Percentiles rank a stretch among this genome's conserved stretches.
These are phyloP conservation scores for Zaprionus lachaisei DNA, from an alignment of 1,140 invertebrate genomes.

Conservation along the genomic window DNA sequence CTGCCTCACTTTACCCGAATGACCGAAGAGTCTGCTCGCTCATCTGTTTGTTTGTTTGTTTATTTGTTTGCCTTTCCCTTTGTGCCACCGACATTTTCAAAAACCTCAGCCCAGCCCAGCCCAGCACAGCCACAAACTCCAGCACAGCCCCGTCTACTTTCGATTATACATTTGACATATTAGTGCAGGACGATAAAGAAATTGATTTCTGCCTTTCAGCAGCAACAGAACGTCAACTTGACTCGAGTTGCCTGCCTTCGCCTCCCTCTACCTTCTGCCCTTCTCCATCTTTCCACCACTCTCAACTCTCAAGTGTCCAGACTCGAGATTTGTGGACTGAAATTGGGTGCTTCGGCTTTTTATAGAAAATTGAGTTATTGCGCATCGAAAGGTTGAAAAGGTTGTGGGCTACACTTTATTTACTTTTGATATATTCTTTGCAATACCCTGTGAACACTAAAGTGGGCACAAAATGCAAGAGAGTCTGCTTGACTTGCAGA, in stretches of 20 bases:
- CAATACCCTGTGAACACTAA: constrained; percentile 5
- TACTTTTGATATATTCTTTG: constrained; percentile 8
- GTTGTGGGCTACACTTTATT: constrained; percentile 5
- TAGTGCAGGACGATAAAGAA: constrained; percentile 78
- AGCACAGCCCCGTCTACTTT: constrained; percentile 11
- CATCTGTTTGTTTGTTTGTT: constrained; percentile 44
- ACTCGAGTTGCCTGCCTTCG: not conserved
- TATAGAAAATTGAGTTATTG: constrained; percentile 71
- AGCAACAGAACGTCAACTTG: constrained; percentile 34
- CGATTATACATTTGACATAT: constrained; percentile 80
- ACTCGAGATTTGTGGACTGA: constrained; percentile 21
- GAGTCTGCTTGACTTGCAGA: not conserved
- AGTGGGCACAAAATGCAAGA: not conserved
- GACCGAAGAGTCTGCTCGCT: constrained; percentile 24
- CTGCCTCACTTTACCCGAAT: constrained; percentile 30
- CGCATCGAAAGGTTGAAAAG: constrained; percentile 55
- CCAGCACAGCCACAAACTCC: not conserved
- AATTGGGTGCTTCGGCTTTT: constrained; percentile 25
- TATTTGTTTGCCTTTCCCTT: constrained; percentile 52
- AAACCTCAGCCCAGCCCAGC: not conserved
- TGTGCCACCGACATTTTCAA: constrained; percentile 50
- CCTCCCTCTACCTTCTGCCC: not conserved
- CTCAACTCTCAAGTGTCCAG: constrained; percentile 40
- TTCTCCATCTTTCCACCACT: not conserved
- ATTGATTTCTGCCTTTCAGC: constrained; percentile 79